Evolutionary conservation across 2,888 invertebrate species (phyloP), one percentile per base, ranked within the genome.

Genomic region (Trachelus troglodyta): DNA sequence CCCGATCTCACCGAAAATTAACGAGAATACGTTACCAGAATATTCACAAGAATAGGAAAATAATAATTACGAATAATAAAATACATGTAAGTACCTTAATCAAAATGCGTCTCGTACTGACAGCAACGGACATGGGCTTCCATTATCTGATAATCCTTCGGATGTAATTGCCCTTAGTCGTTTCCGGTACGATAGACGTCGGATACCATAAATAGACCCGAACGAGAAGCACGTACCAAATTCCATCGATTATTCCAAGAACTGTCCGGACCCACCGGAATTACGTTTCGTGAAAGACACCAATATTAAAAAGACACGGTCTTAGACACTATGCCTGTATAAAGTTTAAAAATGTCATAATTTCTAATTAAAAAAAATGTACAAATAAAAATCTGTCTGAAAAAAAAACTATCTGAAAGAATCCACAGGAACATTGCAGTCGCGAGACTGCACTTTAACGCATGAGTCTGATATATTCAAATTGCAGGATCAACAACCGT

Each of bases 401-500:
- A n/a, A n/a, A n/a, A n/a, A n/a, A n/a, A 23, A 56, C 56, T 23
- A 23, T 2, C 56, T 4, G 23, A 23, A 56, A 23, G 9, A 23
- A 9, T 23, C 56, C 56, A 23, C 0, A 56, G 1, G 6, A 56
- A 2, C 2, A 23, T 56, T 2, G 23, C 23, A 56, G 23, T 56
- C 23, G 23, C 23, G 9, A 9, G 23, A 56, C 23, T 56, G 56
- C 56, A 56, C 23, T 56, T 23, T 56, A 79, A 79, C 34, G 79
- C 76, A 69, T 75, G 76, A 80, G 80, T 79, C 80, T 84, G 87
- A 87, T 85, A 83, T 85, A 86, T 84, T 79, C 82, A 80, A 84
- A 81, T 79, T 78, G 82, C 80, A 86, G 86, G 88, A 88, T 88
- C 88, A 88, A 87, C 87, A 87, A 86, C 87, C 87, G 84, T 83